Percentiles rank a stretch among this genome's conserved stretches.
Evolutionary conservation across 2,888 invertebrate genomes (phyloP).

Genomic region (Arge pagana): DNA sequence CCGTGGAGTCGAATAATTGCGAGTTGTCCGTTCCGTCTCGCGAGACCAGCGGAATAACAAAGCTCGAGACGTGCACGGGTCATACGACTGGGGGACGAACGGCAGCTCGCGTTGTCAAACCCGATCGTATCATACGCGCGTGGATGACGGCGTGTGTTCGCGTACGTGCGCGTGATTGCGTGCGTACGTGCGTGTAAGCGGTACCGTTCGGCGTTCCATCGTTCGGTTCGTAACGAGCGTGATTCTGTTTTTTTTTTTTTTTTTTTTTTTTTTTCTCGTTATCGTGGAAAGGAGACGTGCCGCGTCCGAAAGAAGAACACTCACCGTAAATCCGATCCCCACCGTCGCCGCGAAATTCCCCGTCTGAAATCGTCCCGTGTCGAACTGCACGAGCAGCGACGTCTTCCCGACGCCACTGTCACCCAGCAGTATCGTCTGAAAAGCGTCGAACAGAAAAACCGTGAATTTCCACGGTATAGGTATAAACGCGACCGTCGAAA

Average conservation of each 20-base stretch:
- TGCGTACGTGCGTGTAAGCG: background rate
- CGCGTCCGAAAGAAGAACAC: too few species aligned
- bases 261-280: background rate
- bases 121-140: too few species aligned
- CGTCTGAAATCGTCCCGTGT: constrained; percentile 87
- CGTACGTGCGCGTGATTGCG: background rate
- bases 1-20: too few species aligned
- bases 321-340: constrained; percentile 93
- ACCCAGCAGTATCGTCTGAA: constrained; percentile 88
- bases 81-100: constrained; percentile 28
- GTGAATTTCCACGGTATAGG: too few species aligned
- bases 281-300: too few species aligned
- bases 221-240: background rate
- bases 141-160: background rate
- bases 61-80: too few species aligned
- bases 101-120: too few species aligned
- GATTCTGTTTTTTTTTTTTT: background rate
- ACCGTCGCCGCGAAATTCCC: constrained; percentile 94
- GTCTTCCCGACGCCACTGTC: constrained; percentile 95
- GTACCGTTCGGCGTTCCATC: too few species aligned
- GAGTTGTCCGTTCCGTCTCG: too few species aligned
- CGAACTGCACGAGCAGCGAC: constrained; percentile 89
- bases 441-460: too few species aligned
- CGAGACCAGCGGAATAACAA: too few species aligned
- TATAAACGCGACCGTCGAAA: too few species aligned